Evolutionary conservation across 2,113 vertebrate species (phyloP), one percentile per base, ranked within the genome.

Genomic region (Lutjanus erythropterus): DNA sequence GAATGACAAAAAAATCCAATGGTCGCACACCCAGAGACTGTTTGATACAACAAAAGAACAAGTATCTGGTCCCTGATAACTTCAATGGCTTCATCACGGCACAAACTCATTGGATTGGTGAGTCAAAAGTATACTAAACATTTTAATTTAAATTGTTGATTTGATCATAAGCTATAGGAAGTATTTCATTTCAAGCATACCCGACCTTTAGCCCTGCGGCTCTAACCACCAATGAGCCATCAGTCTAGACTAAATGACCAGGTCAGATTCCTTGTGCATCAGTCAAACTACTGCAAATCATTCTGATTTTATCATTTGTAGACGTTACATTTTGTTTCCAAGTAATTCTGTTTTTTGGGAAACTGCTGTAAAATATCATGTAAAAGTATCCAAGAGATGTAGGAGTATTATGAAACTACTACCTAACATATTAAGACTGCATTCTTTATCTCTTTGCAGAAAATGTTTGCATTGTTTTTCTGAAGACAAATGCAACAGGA

Each of bases 21-120:
- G 0, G 9, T 9, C 9, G 7, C 7, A 2, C 37, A 5, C 0
- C 21, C 23, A 1, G 0, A 56, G 0, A 1, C 0, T 74, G 64
- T 62, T 29, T 71, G 10, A 1, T 0, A 35, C 4, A 5, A 39
- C 41, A 6, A 0, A 3, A 0, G 0, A 6, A 3, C 0, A 0
- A 1, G 39, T 3, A 27, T 6, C 0, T 88, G 33, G 29, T 87
- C 68, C 18, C 4, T 29, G 84, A 88, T 19, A 33, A 42, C 8
- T 85, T 85, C 86, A 61, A 14, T 14, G 61, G 33, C 18, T 2
- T 62, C 18, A 56, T 83, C 46, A 2, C 0, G 0, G 6, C 0
- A 18, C 0, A 0, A 3, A 2, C 1, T 0, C 0, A 3, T 5
- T 25, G 0, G 1, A 19, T 0, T 0, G 0, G 89, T 88, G 19